These are phyloP conservation scores for Heptranchias perlo DNA, from an alignment of 2,113 vertebrate species.

Conservation along the genomic window DNA sequence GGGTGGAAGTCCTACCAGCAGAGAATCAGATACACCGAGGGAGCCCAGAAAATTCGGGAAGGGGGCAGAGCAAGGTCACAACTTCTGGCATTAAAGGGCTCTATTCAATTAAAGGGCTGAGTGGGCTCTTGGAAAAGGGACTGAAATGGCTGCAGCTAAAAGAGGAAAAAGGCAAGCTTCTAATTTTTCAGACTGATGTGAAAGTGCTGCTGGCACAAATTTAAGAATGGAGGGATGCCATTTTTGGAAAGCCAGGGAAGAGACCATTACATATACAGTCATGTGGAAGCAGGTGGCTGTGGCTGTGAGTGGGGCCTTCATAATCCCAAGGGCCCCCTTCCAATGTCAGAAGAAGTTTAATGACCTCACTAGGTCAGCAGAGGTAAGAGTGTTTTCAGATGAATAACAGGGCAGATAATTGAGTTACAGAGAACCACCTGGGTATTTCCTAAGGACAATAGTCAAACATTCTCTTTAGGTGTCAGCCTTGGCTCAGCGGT, in stretches of 20 bases:
- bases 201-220: not conserved
- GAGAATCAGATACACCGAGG: not conserved
- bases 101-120: not conserved
- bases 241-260: not conserved
- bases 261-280: not conserved
- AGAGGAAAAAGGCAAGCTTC: not conserved
- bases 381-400: not conserved
- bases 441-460: not conserved
- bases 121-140: not conserved
- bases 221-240: not conserved
- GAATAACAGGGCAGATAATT: not conserved
- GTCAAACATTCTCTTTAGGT: not conserved
- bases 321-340: not conserved
- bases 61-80: not conserved
- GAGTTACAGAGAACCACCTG: not conserved
- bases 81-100: not conserved
- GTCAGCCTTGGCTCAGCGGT: not conserved
- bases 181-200: not conserved
- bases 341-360: not conserved
- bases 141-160: not conserved
- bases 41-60: not conserved
- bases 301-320: not conserved
- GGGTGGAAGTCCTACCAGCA: not conserved
- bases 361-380: not conserved
- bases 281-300: not conserved